Evolutionary conservation across 2,797 vertebrate genomes (phyloP).

Genomic region (Clarias platycephalus): DNA sequence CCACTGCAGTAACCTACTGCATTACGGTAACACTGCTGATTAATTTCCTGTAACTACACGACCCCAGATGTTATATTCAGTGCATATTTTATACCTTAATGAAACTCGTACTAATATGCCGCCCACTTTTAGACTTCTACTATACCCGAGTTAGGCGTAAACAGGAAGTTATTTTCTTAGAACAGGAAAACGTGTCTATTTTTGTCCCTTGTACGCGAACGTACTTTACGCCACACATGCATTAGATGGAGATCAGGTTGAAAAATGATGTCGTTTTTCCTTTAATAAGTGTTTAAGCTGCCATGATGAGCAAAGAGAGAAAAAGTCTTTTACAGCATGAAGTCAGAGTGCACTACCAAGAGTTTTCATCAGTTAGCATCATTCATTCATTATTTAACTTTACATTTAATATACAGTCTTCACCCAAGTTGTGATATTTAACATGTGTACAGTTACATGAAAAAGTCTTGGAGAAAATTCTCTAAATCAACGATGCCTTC

Average conservation of each 20-base stretch:
- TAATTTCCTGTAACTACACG: neutral
- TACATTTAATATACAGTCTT: neutral
- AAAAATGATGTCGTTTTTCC: neutral
- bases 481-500: neutral
- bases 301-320: neutral
- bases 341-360: neutral
- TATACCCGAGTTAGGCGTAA: neutral
- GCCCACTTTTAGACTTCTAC: neutral
- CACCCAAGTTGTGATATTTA: neutral
- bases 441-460: too few relatives aligned
- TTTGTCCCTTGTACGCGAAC: neutral
- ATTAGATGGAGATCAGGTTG: neutral
- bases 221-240: neutral
- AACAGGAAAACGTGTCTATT: neutral
- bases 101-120: neutral
- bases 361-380: neutral
- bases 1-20: neutral
- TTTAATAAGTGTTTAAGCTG: conserved; percentile 10
- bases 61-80: neutral
- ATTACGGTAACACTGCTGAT: neutral
- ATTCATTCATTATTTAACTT: neutral
- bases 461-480: neutral
- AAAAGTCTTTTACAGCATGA: neutral
- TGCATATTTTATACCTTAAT: neutral
- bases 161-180: neutral